Evolutionary conservation across 2,113 vertebrate species (phyloP).

Genomic region (Mustelus asterias): DNA sequence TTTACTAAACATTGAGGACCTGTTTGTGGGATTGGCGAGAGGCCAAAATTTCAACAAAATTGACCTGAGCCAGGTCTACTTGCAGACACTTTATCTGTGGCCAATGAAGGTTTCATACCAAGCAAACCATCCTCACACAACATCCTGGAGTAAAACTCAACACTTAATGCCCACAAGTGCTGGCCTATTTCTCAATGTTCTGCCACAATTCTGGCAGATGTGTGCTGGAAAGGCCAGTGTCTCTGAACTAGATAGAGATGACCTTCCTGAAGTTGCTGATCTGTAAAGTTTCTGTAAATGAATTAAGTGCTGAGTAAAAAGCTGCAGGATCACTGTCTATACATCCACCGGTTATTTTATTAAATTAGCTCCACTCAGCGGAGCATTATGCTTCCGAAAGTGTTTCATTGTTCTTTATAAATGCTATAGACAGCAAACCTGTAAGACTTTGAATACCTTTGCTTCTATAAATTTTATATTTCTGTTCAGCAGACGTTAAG

Average conservation of each 20-base stretch:
- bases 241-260: background rate
- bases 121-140: background rate
- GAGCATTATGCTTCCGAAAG: background rate
- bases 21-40: too few species aligned
- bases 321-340: background rate
- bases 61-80: too few species aligned
- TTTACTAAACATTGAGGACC: too few species aligned
- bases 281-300: background rate
- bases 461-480: background rate
- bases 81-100: background rate
- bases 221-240: background rate
- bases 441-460: background rate
- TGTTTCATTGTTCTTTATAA: background rate
- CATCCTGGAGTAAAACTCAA: background rate
- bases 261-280: background rate
- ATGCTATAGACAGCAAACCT: background rate
- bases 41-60: too few species aligned
- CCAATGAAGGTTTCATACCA: background rate
- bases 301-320: background rate
- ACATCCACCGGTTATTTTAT: background rate
- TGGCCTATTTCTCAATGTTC: too few species aligned
- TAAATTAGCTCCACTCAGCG: background rate
- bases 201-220: background rate
- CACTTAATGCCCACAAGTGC: background rate
- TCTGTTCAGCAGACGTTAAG: background rate